Evolutionary conservation across 1,140 invertebrate genomes (phyloP), one percentile per base, ranked within the genome.

Genomic region (Danaus melanippus): DNA sequence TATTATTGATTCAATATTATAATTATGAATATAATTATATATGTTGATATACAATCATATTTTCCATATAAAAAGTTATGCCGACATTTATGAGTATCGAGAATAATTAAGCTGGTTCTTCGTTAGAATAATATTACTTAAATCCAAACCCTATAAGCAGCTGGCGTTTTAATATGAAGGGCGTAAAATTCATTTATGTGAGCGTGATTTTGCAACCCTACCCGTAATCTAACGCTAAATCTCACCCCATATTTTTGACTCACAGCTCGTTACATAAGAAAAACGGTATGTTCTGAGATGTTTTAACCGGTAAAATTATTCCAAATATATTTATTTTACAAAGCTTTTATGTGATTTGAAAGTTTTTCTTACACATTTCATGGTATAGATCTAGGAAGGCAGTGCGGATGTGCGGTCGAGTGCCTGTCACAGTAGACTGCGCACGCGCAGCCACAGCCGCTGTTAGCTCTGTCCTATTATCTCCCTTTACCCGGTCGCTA

Each of bases 171-270:
- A 53, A 61, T 64, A 66, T 58, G 65, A 69, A 72, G 80, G 82
- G 75, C 71, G 62, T 68, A 66, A 62, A 76, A 80, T 76, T 76
- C 59, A 73, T 74, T 73, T 66, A 73, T 71, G 75, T 71, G 65
- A 69, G 54, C 65, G 70, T 71, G 72, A 81, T 82, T 83, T 77
- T 73, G 76, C 77, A 84, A 84, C 83, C 83, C 83, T 83, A 83
- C 72, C 68, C 63, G 50, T 71, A 75, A 79, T 81, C 80, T 84
- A 85, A 79, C 81, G 66, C 53, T 60, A 42, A 42, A 39, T 50
- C 43, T 67, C 69, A 71, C 74, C 74, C 66, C 66, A 68, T 64
- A 70, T 74, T 69, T 65, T 65, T 72, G 70, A 78, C 53, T 61
- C 49, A 53, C 63, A 44, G 50, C 42, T 40, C 40, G 9, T 42